Base-by-base conservation (phyloP, 2,888 invertebrate species). In the Drosophila tanythrix region DNA sequence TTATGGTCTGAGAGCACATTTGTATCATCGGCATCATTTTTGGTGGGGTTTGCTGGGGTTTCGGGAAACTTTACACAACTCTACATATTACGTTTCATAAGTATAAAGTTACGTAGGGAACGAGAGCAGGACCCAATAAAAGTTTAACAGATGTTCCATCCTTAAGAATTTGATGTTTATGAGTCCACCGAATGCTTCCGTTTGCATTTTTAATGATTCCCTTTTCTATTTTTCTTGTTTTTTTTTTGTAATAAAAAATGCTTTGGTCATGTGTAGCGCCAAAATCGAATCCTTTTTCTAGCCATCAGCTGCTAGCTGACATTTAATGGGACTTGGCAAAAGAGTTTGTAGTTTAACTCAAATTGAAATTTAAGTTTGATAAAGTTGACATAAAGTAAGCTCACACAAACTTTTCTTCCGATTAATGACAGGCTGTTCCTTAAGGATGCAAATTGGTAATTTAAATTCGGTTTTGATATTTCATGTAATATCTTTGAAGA, bases 151-250 rank as follows among this genome's bases (percentile, higher is more conserved):
- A 82, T 85, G 84, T 88, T 89, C 51, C 58, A 40, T 38, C 64
- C 70, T 59, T 76, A 68, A 59, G 69, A 70, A 82, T 73, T 69
- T 75, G 68, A 82, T 79, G 76, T 89, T 84, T 89, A 88, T 79
- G 77, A 58, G 74, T 18, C 53, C 51, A 50, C 59, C 62, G 55
- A 73, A 72, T 89, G 83, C 57, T 69, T 57, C 33, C 36, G 48
- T 66, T 52, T 79, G 83, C 76, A 76, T 82, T 89, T 84, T 88
- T 89, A 76, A 89, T 82, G 88, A 70, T 43, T 76, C 52, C 46
- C 51, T 31, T 31, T 18, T 31, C 6, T 57, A 10, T 68, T 67
- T 36, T 6, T 5, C 8, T 15, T 21, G n/a, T 5, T 15, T 36
- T 25, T 31, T 29, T 59, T 70, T 85, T 51, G 76, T 50, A 73